Conservation (phyloP, 2,888 invertebrate species). For the Caenorhabditis sp. region DNA sequence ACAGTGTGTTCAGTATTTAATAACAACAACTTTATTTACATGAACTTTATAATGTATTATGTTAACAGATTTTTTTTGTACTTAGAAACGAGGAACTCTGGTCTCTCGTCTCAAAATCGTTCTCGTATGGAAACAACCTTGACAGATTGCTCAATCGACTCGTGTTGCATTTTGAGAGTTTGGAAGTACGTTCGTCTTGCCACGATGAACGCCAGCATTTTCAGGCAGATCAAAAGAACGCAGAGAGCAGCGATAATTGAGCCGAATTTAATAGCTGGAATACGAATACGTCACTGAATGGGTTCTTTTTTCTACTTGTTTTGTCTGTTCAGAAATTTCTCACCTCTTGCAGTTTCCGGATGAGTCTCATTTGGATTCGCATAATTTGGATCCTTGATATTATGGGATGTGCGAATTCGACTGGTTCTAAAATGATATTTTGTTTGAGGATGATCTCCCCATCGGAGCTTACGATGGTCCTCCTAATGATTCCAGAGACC, state of each 20-base stretch:
- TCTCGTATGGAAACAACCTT: constrained; percentile 51
- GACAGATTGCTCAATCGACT: constrained; percentile 38
- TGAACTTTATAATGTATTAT: background rate
- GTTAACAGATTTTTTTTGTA: background rate
- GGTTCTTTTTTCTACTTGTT: background rate
- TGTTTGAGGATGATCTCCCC: background rate
- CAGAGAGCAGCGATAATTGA: constrained; percentile 66
- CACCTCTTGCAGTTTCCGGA: constrained; percentile 72
- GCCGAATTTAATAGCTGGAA: constrained; percentile 72
- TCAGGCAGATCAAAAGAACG: constrained; percentile 63
- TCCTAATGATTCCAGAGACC: constrained; percentile 73
- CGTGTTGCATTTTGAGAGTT: constrained; percentile 61
- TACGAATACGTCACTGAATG: background rate
- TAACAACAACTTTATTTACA: background rate
- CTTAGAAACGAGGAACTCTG: background rate
- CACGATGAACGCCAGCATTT: constrained; percentile 66
- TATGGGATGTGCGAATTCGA: constrained; percentile 51
- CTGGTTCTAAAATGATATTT: constrained; percentile 65
- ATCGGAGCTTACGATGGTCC: constrained; percentile 60
- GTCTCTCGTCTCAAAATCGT: constrained; percentile 46
- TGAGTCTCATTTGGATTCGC: constrained; percentile 71
- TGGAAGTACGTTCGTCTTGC: constrained; percentile 63
- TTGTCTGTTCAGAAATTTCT: background rate
- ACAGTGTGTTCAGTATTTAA: background rate
- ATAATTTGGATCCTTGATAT: constrained; percentile 68